Conservation (phyloP, 2,888 invertebrate genomes). For the Ophioninae sp. region DNA sequence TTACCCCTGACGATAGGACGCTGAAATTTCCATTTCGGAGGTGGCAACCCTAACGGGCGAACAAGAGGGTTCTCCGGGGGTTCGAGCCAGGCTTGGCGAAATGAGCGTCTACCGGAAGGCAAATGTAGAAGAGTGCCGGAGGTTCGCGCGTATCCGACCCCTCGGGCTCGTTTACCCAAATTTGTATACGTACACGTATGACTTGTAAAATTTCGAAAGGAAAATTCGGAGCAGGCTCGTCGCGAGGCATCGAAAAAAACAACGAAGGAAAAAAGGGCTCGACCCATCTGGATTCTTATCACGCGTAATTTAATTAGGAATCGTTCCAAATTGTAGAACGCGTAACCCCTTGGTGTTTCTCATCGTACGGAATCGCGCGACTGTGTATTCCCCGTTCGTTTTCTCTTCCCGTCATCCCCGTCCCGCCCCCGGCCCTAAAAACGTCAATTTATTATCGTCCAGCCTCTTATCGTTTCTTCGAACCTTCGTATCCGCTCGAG, state of each 20-base stretch:
- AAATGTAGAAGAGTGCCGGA: slow-evolving; percentile 9
- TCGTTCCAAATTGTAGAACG: no score
- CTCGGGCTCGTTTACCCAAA: neutral
- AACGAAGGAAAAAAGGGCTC: no score
- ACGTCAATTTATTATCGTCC: slow-evolving; percentile 22
- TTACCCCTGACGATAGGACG: slow-evolving; percentile 20
- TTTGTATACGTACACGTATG: no score
- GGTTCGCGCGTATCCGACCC: neutral
- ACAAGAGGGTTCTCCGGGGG: slow-evolving; percentile 44
- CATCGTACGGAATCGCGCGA: no score
- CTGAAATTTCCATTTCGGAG: slow-evolving; percentile 19
- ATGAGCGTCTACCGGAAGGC: slow-evolving; percentile 34
- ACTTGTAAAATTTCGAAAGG: no score
- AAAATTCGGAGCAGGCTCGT: no score
- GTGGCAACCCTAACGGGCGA: slow-evolving; percentile 2
- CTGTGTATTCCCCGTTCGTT: no score
- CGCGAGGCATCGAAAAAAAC: no score
- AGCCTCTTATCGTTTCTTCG: slow-evolving; percentile 16
- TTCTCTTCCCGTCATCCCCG: no score
- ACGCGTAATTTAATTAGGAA: no score
- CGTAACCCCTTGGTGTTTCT: no score
- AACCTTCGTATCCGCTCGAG: slow-evolving; percentile 24
- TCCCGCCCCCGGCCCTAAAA: neutral
- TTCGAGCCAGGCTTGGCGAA: slow-evolving; percentile 55
- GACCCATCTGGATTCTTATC: no score